phyloP scores from a whole-genome alignment of 2,113 vertebrate species.

The Elephas maximus region DNA sequence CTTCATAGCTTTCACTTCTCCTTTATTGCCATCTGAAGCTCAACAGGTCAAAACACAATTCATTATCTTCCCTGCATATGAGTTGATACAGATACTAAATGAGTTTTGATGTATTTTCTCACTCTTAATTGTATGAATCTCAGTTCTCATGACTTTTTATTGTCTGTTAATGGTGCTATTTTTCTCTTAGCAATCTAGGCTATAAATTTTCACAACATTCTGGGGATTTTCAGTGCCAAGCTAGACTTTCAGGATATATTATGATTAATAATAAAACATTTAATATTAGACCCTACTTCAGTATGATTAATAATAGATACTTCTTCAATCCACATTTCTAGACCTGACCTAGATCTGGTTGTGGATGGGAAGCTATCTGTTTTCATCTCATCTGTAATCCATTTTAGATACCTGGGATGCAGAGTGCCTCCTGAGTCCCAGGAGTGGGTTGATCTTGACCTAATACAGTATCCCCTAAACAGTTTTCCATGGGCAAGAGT shows the following conservation, averaged over 20 bases:
- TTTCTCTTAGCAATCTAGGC: conserved; percentile 15
- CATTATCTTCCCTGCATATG: neutral
- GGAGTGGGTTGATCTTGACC: conserved; percentile 51
- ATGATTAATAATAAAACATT: neutral
- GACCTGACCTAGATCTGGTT: conserved; percentile 3
- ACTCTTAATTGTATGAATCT: neutral
- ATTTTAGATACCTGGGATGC: conserved; percentile 35
- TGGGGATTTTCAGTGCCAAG: neutral
- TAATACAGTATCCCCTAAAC: neutral
- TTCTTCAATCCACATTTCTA: neutral
- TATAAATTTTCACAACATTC: neutral
- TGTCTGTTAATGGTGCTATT: neutral
- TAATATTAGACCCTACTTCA: neutral
- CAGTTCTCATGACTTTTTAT: neutral
- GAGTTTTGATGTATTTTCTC: conserved; percentile 36
- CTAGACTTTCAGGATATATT: conserved; percentile 28
- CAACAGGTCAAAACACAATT: conserved; percentile 37
- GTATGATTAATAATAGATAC: neutral
- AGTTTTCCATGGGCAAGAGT: conserved; percentile 5
- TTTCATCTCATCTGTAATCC: conserved; percentile 21
- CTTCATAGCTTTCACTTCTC: neutral
- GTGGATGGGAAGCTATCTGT: neutral
- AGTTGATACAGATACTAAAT: conserved; percentile 13
- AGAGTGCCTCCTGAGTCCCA: neutral
- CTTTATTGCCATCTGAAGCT: neutral